Evolutionary conservation across 2,888 invertebrate species (phyloP).

Genomic region (Thyatira batis): DNA sequence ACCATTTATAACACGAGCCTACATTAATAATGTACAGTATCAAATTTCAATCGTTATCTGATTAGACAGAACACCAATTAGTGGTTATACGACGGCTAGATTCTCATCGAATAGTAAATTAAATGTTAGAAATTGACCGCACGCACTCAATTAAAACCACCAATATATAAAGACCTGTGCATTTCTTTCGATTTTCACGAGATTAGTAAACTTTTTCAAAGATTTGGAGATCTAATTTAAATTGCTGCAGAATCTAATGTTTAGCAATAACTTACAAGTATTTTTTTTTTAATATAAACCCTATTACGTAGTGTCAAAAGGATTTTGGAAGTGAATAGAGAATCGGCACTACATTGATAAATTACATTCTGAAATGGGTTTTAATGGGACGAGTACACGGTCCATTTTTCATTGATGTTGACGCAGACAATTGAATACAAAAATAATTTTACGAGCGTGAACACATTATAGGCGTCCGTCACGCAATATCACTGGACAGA

Average conservation of each 20-base stretch:
- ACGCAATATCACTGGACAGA: neutral
- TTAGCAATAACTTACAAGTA: neutral
- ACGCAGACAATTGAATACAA: constrained; percentile 28
- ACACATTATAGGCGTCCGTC: constrained; percentile 19
- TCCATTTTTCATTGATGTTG: constrained; percentile 8
- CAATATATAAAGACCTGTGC: neutral
- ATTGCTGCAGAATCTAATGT: neutral
- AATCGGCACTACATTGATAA: neutral
- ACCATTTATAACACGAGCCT: neutral
- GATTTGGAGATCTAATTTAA: neutral
- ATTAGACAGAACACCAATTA: neutral
- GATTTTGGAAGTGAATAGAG: neutral
- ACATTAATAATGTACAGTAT: neutral
- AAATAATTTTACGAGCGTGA: constrained; percentile 39
- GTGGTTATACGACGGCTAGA: neutral
- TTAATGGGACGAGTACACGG: neutral
- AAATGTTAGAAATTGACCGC: neutral
- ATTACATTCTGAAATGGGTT: neutral
- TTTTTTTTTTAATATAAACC: neutral
- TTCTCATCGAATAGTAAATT: neutral
- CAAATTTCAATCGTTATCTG: neutral
- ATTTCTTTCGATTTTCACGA: neutral
- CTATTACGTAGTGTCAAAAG: neutral
- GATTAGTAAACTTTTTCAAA: neutral
- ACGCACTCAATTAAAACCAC: neutral